These are phyloP conservation scores for Bombus confusus DNA, from an alignment of 1,140 invertebrate species.

Conservation along the genomic window DNA sequence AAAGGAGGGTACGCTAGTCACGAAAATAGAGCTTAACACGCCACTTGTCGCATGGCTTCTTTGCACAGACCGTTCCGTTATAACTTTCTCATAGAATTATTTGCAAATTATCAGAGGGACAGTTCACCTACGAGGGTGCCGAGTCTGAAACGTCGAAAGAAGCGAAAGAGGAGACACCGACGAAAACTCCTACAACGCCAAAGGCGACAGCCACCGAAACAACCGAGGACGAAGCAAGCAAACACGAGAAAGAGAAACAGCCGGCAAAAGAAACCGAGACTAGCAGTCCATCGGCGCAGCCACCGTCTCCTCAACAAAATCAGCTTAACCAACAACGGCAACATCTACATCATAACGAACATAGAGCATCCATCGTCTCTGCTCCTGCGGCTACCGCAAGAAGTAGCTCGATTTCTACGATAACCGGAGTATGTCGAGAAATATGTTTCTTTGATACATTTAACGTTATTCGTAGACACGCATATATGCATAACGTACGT, in stretches of 20 bases:
- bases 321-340: neutral
- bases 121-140: slow-evolving; percentile 70
- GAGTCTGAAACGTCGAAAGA: slow-evolving; percentile 54
- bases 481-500: neutral
- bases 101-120: slow-evolving; percentile 58
- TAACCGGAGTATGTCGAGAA: slow-evolving; percentile 63
- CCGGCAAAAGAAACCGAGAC: neutral
- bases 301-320: slow-evolving; percentile 4
- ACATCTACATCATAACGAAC: slow-evolving; percentile 46
- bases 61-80: neutral
- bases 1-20: slow-evolving; percentile 53
- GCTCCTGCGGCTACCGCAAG: slow-evolving; percentile 64
- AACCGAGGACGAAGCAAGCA: neutral
- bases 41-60: no score
- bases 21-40: neutral
- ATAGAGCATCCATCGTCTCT: slow-evolving; percentile 73
- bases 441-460: neutral
- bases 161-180: slow-evolving; percentile 36
- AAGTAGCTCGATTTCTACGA: slow-evolving; percentile 73
- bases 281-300: neutral
- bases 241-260: slow-evolving; percentile 27
- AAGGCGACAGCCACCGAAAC: neutral
- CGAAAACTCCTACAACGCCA: slow-evolving; percentile 28
- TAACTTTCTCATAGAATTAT: neutral
- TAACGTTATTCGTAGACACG: neutral